Conservation (phyloP, 1,140 invertebrate species). For the Chlorops oryzae region DNA sequence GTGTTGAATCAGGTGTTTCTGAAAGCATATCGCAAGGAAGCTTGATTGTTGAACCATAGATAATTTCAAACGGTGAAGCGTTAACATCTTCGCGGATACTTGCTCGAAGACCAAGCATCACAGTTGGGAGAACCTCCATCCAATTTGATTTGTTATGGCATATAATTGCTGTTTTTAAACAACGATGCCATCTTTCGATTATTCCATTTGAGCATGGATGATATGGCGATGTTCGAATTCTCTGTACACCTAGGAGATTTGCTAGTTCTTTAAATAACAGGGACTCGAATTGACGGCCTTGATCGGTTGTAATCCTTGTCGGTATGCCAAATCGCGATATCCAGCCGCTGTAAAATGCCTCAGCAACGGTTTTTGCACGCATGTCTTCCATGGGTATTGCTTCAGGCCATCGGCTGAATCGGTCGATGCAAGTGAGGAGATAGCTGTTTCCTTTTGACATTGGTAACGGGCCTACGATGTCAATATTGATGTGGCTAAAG, state of each 20-base stretch:
- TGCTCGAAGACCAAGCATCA: constrained; percentile 21
- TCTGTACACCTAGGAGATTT: constrained; percentile 30
- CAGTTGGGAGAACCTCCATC: not conserved
- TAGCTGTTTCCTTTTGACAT: constrained; percentile 35
- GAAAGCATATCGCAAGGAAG: too few relatives aligned
- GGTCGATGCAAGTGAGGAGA: constrained; percentile 48
- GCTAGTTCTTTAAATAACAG: constrained; percentile 15
- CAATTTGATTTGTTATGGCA: too few relatives aligned
- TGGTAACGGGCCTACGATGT: constrained; percentile 20
- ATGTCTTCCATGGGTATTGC: too few relatives aligned
- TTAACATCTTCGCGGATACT: not conserved
- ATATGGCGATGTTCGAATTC: not conserved
- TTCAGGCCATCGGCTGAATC: too few relatives aligned
- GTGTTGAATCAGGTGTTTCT: too few relatives aligned
- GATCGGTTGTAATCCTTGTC: too few relatives aligned
- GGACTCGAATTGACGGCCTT: not conserved
- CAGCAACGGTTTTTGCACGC: too few relatives aligned
- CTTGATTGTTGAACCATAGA: not conserved
- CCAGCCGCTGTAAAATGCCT: too few relatives aligned
- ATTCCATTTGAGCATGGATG: not conserved
- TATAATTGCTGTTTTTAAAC: not conserved
- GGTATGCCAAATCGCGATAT: too few relatives aligned
- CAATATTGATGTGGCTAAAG: constrained; percentile 1
- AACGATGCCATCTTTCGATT: constrained; percentile 1
- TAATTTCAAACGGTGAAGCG: not conserved